Conservation (phyloP, 2,113 vertebrate species). For the Hippotragus niger region DNA sequence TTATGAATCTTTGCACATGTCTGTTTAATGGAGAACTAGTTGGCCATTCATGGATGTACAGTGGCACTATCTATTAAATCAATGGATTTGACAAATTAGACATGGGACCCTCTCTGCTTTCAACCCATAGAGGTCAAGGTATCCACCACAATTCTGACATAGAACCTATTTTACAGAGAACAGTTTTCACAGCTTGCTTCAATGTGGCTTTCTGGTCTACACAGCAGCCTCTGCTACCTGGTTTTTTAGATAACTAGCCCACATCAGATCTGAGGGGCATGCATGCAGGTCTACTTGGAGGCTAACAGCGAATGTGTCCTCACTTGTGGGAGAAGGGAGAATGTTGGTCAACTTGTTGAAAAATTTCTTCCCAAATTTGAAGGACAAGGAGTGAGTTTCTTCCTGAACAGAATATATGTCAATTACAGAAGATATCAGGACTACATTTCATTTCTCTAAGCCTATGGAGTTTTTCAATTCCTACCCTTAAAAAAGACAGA, state of each 20-base stretch:
- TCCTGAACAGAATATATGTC: background rate
- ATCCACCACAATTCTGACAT: background rate
- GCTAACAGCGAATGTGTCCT: background rate
- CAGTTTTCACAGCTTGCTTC: background rate
- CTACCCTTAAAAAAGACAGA: background rate
- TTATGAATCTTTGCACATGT: conserved; percentile 24
- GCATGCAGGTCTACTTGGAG: background rate
- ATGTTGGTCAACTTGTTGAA: background rate
- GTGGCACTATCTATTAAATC: conserved; percentile 40
- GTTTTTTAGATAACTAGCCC: background rate
- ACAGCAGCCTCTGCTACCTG: background rate
- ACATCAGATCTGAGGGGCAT: background rate
- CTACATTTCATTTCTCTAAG: background rate
- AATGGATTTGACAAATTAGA: conserved; percentile 33
- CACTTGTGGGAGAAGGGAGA: background rate
- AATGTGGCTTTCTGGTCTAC: background rate
- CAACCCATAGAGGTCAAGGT: background rate
- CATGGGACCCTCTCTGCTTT: conserved; percentile 19
- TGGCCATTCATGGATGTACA: background rate
- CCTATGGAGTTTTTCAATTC: background rate
- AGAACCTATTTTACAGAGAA: background rate
- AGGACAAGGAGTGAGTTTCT: background rate
- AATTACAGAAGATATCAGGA: background rate
- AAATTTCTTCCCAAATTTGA: background rate
- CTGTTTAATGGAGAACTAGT: conserved; percentile 47